Conservation (phyloP, 92 coral and sea anemone genomes). For the Muricea muricata region DNA sequence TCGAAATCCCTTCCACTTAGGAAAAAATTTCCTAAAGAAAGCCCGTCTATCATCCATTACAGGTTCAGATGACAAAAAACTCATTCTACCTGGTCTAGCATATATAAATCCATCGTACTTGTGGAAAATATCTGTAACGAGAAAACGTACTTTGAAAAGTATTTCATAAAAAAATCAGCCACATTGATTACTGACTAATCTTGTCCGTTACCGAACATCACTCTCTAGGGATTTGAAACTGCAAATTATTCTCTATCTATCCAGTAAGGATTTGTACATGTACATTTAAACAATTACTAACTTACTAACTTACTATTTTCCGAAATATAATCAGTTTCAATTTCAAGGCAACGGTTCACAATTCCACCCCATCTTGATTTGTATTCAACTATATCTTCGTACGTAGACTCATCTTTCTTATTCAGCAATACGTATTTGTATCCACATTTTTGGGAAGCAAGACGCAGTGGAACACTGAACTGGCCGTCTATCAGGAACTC, state of each 20-base stretch:
- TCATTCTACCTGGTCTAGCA: not conserved
- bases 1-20: not conserved
- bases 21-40: not conserved
- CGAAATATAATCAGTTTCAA: not conserved
- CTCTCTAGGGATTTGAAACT: too few species aligned
- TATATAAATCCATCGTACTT: conserved; percentile 4
- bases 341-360: conserved; percentile 49
- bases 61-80: not conserved
- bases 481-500: conserved; percentile 45
- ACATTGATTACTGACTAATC: too few species aligned
- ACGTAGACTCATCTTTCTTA: conserved; percentile 16
- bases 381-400: conserved; percentile 66
- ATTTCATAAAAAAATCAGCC: too few species aligned
- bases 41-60: not conserved
- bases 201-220: too few species aligned
- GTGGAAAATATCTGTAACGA: not conserved
- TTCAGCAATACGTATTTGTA: conserved; percentile 64
- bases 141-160: not conserved
- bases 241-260: too few species aligned
- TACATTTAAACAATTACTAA: too few species aligned
- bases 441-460: conserved; percentile 15
- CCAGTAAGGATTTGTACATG: too few species aligned
- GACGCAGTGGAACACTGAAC: conserved; percentile 44
- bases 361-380: not conserved
- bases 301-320: conserved; percentile 63